Base-by-base conservation (phyloP, 1,140 invertebrate genomes). In the Pseudachorutes palmiensis region DNA sequence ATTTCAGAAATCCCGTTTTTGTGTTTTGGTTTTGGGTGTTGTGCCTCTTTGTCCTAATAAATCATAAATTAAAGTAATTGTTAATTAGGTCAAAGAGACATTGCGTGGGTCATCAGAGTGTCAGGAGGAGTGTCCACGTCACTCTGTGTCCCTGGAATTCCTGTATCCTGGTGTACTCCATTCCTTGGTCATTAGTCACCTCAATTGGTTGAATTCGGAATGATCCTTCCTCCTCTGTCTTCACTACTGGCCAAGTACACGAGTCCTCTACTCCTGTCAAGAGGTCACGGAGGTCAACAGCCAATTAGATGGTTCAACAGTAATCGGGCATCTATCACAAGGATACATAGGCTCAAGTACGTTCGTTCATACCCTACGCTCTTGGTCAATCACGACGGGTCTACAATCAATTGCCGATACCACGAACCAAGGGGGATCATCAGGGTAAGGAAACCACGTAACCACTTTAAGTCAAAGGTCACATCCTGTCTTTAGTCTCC, bases 351-450 rank as follows among this genome's bases (percentile, higher is more conserved):
- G 69, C 79, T 82, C 62, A 73, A 83, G 1, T 92, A 89, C 77
- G 76, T 82, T n/a, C 82, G 84, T 68, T 81, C 80, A 48, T 93
- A 91, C 82, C 88, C 87, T 64, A 88, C 88, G 0, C 76, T 83
- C 51, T 74, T 97, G 0, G 86, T 94, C 28, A 79, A 86, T 31
- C 80, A 90, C 1, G 87, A 96, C 83, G 93, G 93, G 59, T 90
- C 91, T 58, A 89, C 86, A 57, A 85, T 90, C 67, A 88, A 82
- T 41, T 87, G 92, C 30, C 80, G 86, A 71, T 92, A 95, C 77
- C 81, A 86, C 68, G 89, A 92, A 78, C 92, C 92, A 5, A 80
- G 89, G 66, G 84, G 84, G 80, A 89, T 95, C 68, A 90, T 97
- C 29, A 88, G 83, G 81, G 89, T 91, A 80, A 74, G 68, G 5